A percentile compares a stretch with the other conserved stretches of the same genome.
These are phyloP conservation scores for Fragum sueziense DNA, from an alignment of 2,888 invertebrate species.

Conservation along the genomic window DNA sequence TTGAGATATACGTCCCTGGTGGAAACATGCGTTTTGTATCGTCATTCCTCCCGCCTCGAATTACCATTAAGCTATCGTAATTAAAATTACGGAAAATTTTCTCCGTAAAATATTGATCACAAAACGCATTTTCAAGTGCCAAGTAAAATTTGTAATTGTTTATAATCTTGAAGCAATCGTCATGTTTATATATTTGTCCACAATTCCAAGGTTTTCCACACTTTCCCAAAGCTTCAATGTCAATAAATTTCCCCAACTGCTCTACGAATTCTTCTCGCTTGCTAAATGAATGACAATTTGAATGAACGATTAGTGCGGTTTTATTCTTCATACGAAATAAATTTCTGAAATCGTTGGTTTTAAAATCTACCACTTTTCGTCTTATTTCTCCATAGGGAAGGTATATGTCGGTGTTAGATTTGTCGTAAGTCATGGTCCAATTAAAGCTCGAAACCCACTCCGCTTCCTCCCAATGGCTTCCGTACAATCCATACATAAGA, in stretches of 20 bases:
- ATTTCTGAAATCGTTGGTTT: neutral
- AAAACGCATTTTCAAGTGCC: conserved; percentile 10
- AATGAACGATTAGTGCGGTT: neutral
- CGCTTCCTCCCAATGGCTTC: neutral
- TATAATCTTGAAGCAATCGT: conserved; percentile 40
- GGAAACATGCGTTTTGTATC: conserved; percentile 27
- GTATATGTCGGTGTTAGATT: conserved; percentile 7
- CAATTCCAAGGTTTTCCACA: conserved; percentile 49
- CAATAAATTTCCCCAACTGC: conserved; percentile 13
- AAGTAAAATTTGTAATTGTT: conserved; percentile 41
- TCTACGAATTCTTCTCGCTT: conserved; percentile 23
- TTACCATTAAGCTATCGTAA: conserved; percentile 10
- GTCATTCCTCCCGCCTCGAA: conserved; percentile 30
- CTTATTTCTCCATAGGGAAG: conserved; percentile 2
- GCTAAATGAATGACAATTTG: conserved; percentile 23
- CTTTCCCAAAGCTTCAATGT: conserved; percentile 24
- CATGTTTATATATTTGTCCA: conserved; percentile 38
- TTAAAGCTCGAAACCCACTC: conserved; percentile 3
- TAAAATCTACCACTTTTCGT: neutral
- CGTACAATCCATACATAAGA: neutral
- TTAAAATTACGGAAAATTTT: neutral
- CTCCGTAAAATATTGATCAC: neutral
- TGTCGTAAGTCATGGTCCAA: conserved; percentile 15
- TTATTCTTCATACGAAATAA: neutral
- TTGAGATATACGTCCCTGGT: conserved; percentile 27